Conservation (phyloP, 2,113 vertebrate genomes). For the Phainopepla nitens region DNA sequence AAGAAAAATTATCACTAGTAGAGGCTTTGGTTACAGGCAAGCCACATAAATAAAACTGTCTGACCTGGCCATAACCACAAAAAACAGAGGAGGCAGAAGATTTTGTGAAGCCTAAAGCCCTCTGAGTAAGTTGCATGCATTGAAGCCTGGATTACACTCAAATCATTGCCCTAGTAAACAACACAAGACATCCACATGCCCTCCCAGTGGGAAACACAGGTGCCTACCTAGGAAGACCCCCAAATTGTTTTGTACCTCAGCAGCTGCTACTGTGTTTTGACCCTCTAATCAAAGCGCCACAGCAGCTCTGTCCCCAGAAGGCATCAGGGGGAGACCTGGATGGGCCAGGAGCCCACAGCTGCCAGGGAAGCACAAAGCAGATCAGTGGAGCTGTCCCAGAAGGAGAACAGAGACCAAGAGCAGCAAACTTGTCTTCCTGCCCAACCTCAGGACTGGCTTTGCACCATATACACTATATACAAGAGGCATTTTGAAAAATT, state of each 20-base stretch:
- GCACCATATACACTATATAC: no score
- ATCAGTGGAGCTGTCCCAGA: not conserved
- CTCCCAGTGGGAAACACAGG: not conserved
- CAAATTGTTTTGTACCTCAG: not conserved
- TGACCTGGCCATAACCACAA: not conserved
- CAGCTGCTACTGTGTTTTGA: not conserved
- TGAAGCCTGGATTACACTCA: not conserved
- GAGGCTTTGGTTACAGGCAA: not conserved
- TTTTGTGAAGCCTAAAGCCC: not conserved
- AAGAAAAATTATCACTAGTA: not conserved
- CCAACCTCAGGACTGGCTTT: not conserved
- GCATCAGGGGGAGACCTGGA: fast-evolving
- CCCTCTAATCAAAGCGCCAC: not conserved
- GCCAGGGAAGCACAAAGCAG: fast-evolving
- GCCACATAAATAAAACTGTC: not conserved
- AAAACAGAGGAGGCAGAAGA: not conserved
- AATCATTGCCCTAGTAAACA: not conserved
- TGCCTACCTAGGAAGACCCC: not conserved
- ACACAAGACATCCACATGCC: not conserved
- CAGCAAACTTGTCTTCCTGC: not conserved
- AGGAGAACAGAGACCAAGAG: not conserved
- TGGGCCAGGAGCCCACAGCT: not conserved
- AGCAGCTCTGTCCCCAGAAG: not conserved
- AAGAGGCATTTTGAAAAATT: not conserved
- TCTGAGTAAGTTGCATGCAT: not conserved